These are phyloP conservation scores for Troides oblongomaculatus DNA, from an alignment of 2,888 invertebrate species.

Conservation along the genomic window DNA sequence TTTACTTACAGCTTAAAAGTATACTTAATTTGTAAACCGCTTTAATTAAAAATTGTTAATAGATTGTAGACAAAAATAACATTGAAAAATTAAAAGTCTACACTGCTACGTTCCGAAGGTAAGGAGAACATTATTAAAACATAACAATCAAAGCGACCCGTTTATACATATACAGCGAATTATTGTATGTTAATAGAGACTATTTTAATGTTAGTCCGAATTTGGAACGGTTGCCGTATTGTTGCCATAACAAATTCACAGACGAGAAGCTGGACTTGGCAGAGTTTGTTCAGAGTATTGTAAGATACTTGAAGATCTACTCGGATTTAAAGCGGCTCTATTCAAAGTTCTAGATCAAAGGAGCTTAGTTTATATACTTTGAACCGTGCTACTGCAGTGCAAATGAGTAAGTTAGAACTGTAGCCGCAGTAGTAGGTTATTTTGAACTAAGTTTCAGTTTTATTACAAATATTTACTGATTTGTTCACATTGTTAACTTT, in stretches of 20 bases:
- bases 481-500: too few relatives aligned
- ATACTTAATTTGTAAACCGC: too few relatives aligned
- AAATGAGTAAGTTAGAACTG: background rate
- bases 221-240: conserved; percentile 14
- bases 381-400: background rate
- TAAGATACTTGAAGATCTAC: conserved; percentile 12
- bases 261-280: conserved; percentile 8
- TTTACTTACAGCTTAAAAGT: too few relatives aligned
- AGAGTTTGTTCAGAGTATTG: conserved; percentile 3
- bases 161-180: conserved; percentile 10
- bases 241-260: conserved; percentile 13
- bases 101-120: background rate
- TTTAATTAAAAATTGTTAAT: too few relatives aligned
- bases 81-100: too few relatives aligned
- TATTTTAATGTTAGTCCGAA: conserved; percentile 16
- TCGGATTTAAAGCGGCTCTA: conserved; percentile 19
- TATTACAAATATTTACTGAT: too few relatives aligned
- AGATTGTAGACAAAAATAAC: too few relatives aligned
- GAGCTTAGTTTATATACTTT: conserved; percentile 8
- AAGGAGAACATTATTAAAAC: conserved; percentile 26
- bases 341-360: conserved; percentile 20
- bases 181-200: conserved; percentile 25
- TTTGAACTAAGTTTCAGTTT: too few relatives aligned
- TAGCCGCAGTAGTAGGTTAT: too few relatives aligned
- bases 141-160: conserved; percentile 15